These are phyloP conservation scores for Macropodus opercularis DNA, from an alignment of 2,797 vertebrate genomes.

Conservation along the genomic window DNA sequence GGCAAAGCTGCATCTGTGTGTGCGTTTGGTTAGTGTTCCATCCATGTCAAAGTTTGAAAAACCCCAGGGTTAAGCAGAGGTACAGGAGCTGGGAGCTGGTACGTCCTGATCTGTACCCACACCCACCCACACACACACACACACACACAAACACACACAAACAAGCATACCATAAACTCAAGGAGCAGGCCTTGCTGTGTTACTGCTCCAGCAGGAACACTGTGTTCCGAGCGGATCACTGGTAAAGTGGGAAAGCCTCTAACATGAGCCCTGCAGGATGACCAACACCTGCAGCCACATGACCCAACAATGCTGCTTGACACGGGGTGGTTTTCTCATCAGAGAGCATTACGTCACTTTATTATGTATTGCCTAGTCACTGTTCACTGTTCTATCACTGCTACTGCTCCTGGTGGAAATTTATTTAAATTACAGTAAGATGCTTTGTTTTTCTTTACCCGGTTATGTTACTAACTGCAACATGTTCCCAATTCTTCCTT, in stretches of 20 bases:
- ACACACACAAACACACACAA: conserved; percentile 3
- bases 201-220: conserved; percentile 26
- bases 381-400: too few relatives aligned
- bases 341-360: too few relatives aligned
- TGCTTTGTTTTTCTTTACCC: too few relatives aligned
- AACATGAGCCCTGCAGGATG: background rate
- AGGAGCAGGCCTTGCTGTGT: conserved; percentile 20
- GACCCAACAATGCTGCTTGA: too few relatives aligned
- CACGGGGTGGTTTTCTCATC: too few relatives aligned
- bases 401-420: too few relatives aligned
- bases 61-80: conserved; percentile 10
- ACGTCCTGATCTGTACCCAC: conserved; percentile 31
- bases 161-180: conserved; percentile 3
- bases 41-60: background rate
- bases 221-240: conserved; percentile 21
- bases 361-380: too few relatives aligned
- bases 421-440: too few relatives aligned
- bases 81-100: background rate
- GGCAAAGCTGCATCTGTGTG: background rate
- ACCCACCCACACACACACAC: background rate
- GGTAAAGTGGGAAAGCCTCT: background rate
- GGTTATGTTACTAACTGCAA: too few relatives aligned
- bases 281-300: background rate
- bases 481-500: too few relatives aligned
- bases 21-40: background rate